Percentiles rank a stretch among this genome's conserved stretches.
Conservation (phyloP, 2,888 invertebrate species). For the Coecobrya sp. region DNA sequence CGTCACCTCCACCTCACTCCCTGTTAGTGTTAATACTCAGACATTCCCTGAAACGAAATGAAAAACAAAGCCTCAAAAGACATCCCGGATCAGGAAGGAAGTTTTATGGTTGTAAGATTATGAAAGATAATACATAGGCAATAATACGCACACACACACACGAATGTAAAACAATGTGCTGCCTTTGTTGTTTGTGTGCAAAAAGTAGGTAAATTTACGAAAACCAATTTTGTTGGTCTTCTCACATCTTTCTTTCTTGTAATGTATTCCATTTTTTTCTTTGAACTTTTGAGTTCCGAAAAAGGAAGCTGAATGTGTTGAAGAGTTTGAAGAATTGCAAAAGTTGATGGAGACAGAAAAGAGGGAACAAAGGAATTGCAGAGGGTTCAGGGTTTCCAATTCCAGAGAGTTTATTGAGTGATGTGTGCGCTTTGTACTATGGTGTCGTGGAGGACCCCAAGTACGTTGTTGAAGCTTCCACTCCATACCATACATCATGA, state of each 20-base stretch:
- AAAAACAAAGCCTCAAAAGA: not conserved
- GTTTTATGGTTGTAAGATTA: slow-evolving; percentile 10
- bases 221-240: not conserved
- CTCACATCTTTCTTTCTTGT: not conserved
- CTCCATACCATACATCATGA: no score
- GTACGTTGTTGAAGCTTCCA: no score
- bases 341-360: not conserved
- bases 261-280: not conserved
- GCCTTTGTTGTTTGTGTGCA: not conserved
- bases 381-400: not conserved
- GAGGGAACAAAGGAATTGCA: not conserved
- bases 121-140: slow-evolving; percentile 13
- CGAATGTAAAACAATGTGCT: not conserved
- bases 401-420: not conserved
- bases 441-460: no score
- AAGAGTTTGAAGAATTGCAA: slow-evolving; percentile 11
- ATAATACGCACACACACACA: not conserved
- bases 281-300: not conserved
- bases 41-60: no score
- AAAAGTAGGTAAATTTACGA: not conserved
- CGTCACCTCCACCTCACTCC: not conserved
- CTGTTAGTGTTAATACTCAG: not conserved
- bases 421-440: not conserved
- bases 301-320: not conserved
- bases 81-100: not conserved